A percentile compares a stretch with the other conserved stretches of the same genome.
These are phyloP conservation scores for Neodiprion virginianus DNA, from an alignment of 1,140 invertebrate genomes.

Conservation along the genomic window DNA sequence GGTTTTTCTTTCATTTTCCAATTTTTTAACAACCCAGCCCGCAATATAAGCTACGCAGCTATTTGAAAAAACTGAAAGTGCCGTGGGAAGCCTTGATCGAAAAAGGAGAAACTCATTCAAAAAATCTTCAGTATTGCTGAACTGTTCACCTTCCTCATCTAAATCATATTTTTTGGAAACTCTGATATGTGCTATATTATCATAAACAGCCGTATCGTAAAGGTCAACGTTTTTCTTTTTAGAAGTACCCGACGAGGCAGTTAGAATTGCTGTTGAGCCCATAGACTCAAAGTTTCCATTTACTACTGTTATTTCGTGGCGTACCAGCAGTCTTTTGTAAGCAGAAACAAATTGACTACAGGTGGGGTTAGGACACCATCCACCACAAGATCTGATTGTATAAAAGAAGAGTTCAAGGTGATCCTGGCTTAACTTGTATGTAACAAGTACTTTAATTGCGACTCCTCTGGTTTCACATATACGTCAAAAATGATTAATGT, in stretches of 20 bases:
- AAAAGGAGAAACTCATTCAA: not conserved
- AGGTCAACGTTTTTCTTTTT: not conserved
- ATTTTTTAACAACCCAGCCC: constrained; percentile 13
- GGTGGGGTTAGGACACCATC: constrained; percentile 35
- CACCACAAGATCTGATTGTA: constrained; percentile 30
- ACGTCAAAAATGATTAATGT: not conserved
- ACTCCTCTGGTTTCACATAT: not conserved
- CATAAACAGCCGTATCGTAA: constrained; percentile 16
- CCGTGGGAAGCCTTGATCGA: not conserved
- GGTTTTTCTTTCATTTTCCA: constrained; percentile 11
- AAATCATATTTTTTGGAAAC: constrained; percentile 28
- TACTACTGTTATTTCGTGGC: constrained; percentile 24
- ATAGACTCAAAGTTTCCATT: constrained; percentile 29
- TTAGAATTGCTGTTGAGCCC: constrained; percentile 28
- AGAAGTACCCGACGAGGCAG: constrained; percentile 16
- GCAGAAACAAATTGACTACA: constrained; percentile 30
- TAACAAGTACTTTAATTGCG: constrained; percentile 19
- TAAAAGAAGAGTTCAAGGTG: constrained; percentile 43
- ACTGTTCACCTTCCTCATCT: constrained; percentile 10
- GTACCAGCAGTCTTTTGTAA: constrained; percentile 31
- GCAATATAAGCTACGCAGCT: constrained; percentile 14
- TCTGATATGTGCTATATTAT: constrained; percentile 16
- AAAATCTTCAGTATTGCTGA: not conserved
- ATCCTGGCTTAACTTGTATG: constrained; percentile 30
- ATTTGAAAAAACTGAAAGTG: constrained; percentile 1